Base-by-base conservation (phyloP, 2,888 invertebrate genomes). In the Pterostichus madidus region DNA sequence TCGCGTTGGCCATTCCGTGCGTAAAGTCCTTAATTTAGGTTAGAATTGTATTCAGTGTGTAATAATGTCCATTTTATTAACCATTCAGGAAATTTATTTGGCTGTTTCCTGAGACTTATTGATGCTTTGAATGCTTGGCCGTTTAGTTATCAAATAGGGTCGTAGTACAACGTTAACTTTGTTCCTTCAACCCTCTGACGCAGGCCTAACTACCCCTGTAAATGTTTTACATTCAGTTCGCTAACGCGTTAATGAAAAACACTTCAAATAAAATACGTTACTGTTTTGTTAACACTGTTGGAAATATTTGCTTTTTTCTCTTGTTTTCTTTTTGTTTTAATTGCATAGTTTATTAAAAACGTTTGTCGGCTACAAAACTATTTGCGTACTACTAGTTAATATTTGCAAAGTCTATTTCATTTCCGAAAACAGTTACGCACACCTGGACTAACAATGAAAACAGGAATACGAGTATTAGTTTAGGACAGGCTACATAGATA, bases 251-350 rank as follows among this genome's bases (percentile, higher is more conserved):
- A 49, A 75, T 75, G 52, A 75, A 75, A 75, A 75, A 75, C 75
- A 49, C 75, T 49, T 75, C 49, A 75, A 75, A 75, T 71, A 44
- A 75, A 75, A 75, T 75, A 75, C 75, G 75, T 75, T 75, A 44
- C 39, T 75, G 44, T 15, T 71, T 71, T 71, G 68, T 44, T 71
- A 44, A 71, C 39, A 44, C 13, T 17, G 44, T 15, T 56, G 39
- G 64, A 64, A 56, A 56, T 13, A 56, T 17, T 49, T 11, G 49
- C 13, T 64, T 61, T 35, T 49, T 24, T 24, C 24, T 64, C n/a
- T 32, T n/a, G 24, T 64, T 64, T 64, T 32, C 64, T 31, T 64
- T 8, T 24, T 13, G n/a, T 32, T 64, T 32, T 13, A 31, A 13
- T 32, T 39, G 64, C 13, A 8, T 6, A 49, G 31, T 59, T 8